phyloP scores from a whole-genome alignment of 2,888 invertebrate genomes.

The Andrena bucephala region DNA sequence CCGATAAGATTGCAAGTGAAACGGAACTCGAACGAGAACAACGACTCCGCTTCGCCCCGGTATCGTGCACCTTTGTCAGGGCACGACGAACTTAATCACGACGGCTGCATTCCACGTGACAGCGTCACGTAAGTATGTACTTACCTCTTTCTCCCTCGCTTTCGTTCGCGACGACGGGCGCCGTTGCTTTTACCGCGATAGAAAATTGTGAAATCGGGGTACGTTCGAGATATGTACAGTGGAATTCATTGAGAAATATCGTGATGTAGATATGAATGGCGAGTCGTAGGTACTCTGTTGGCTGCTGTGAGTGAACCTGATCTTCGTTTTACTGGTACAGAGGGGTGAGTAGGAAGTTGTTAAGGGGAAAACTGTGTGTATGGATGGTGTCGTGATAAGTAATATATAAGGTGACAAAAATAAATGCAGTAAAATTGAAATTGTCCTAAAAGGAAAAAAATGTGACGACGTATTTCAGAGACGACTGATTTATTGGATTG shows the following conservation, averaged over 20 bases:
- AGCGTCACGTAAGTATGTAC: background rate
- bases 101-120: slow-evolving; percentile 54
- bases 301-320: background rate
- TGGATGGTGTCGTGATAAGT: no score
- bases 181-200: slow-evolving; percentile 11
- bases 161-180: slow-evolving; percentile 20
- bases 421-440: no score
- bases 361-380: background rate
- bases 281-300: no score
- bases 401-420: no score
- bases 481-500: no score
- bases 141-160: slow-evolving; percentile 32
- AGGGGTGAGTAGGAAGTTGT: background rate
- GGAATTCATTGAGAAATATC: background rate
- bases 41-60: slow-evolving; percentile 44
- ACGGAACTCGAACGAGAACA: slow-evolving; percentile 63
- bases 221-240: background rate
- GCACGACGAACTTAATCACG: slow-evolving; percentile 49
- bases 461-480: no score
- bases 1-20: slow-evolving; percentile 66
- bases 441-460: no score
- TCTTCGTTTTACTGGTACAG: background rate
- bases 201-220: slow-evolving; percentile 8
- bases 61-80: slow-evolving; percentile 55
- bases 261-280: background rate